Evolutionary conservation across 2,888 invertebrate genomes (phyloP).

Genomic region (Ochlodes sylvanus): DNA sequence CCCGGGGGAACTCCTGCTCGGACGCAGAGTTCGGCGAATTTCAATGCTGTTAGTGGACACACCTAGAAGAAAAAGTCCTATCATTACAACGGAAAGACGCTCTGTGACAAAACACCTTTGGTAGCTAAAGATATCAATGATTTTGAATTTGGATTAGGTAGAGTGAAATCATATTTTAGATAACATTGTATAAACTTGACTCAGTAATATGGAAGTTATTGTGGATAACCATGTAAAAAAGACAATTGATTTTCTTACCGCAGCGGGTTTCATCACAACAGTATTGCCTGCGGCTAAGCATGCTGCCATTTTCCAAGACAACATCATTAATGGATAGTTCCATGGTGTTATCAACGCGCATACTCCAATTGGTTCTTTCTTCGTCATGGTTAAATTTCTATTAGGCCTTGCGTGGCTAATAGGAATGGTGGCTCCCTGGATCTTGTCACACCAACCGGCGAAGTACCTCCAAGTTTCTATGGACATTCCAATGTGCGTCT

Average conservation of each 20-base stretch:
- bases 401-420: constrained; percentile 97
- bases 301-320: constrained; percentile 99
- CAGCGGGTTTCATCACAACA: constrained; percentile 97
- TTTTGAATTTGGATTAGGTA: no score
- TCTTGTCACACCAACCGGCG: constrained; percentile 99
- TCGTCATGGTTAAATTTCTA: constrained; percentile 93
- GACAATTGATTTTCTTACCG: constrained; percentile 80
- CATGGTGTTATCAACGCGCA: constrained; percentile 97
- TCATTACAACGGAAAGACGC: background rate
- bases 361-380: constrained; percentile 96
- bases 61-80: constrained; percentile 67
- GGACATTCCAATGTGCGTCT: constrained; percentile 99
- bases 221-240: no score
- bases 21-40: constrained; percentile 96
- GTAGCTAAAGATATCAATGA: no score
- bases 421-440: constrained; percentile 96
- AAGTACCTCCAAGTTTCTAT: constrained; percentile 98
- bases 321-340: constrained; percentile 99
- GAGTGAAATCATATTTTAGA: no score
- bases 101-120: background rate
- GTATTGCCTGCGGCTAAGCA: constrained; percentile 98
- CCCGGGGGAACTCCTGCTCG: constrained; percentile 97
- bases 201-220: no score
- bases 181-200: no score
- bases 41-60: constrained; percentile 96